Conservation (phyloP, 2,113 vertebrate genomes). For the Syrrhaptes paradoxus region DNA sequence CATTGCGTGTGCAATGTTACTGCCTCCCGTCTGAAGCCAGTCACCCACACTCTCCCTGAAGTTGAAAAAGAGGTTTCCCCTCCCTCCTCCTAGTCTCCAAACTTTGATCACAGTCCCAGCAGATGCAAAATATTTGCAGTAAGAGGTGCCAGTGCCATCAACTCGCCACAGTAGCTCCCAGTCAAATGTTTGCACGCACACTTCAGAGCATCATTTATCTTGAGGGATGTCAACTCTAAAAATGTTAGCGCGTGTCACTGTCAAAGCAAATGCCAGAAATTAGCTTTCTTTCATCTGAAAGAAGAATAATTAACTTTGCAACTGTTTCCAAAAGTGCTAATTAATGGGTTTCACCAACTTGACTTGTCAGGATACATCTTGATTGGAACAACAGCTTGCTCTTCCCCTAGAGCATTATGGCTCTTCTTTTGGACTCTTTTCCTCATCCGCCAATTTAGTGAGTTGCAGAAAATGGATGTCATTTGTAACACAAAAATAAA, state of each 20-base stretch:
- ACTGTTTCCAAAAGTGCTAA: constrained; percentile 86
- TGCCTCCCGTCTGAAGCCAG: background rate
- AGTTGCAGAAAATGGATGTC: constrained; percentile 36
- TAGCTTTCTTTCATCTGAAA: constrained; percentile 83
- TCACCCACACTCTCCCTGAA: background rate
- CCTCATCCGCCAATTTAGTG: background rate
- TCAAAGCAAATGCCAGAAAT: constrained; percentile 83
- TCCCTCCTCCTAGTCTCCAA: background rate
- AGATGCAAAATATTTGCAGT: constrained; percentile 47
- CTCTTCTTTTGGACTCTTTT: constrained; percentile 47
- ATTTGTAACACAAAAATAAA: constrained; percentile 58
- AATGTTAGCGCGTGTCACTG: constrained; percentile 82
- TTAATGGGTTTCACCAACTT: constrained; percentile 83
- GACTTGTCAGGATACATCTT: constrained; percentile 79
- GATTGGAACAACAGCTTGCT: constrained; percentile 68
- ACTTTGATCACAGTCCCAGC: constrained; percentile 15
- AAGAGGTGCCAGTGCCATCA: constrained; percentile 7
- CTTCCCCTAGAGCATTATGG: constrained; percentile 65
- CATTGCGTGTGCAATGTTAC: background rate
- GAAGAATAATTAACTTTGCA: constrained; percentile 84
- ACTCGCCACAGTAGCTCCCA: background rate
- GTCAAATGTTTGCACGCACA: constrained; percentile 74
- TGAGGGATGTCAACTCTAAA: constrained; percentile 80
- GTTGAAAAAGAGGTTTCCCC: background rate
- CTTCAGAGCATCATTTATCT: constrained; percentile 80